These are phyloP conservation scores for Meloidogyne floridensis DNA, from an alignment of 1,140 invertebrate genomes.

Conservation along the genomic window DNA sequence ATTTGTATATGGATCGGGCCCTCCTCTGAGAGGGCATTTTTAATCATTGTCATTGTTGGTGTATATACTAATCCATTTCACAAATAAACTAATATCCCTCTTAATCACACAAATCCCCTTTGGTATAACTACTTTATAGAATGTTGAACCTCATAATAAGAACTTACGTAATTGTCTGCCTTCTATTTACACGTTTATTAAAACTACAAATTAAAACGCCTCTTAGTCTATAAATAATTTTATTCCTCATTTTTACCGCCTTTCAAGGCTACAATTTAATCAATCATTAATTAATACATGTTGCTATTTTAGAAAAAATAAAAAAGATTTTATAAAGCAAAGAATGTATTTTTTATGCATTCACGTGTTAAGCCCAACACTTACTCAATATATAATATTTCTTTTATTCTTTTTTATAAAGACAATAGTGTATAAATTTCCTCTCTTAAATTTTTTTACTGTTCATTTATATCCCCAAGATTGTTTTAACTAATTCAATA, in stretches of 20 bases:
- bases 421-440: not conserved
- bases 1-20: no score
- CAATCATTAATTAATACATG: conserved; percentile 1
- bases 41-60: no score
- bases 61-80: no score
- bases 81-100: no score
- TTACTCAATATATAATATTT: not conserved
- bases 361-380: not conserved
- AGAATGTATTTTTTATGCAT: not conserved
- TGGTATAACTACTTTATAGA: no score
- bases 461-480: not conserved
- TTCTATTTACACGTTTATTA: no score
- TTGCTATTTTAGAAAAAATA: not conserved
- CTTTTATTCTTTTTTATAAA: conserved; percentile 1
- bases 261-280: not conserved
- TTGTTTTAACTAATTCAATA: not conserved
- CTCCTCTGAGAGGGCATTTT: no score
- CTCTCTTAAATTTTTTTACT: not conserved
- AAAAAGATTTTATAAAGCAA: not conserved
- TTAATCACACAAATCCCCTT: no score
- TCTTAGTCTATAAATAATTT: no score
- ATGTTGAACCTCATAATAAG: no score
- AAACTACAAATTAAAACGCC: no score
- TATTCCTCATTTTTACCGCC: not conserved
- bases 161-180: no score